Evolutionary conservation across 1,140 invertebrate species (phyloP), one percentile per base, ranked within the genome.

Genomic region (Sycophaga agraensis): DNA sequence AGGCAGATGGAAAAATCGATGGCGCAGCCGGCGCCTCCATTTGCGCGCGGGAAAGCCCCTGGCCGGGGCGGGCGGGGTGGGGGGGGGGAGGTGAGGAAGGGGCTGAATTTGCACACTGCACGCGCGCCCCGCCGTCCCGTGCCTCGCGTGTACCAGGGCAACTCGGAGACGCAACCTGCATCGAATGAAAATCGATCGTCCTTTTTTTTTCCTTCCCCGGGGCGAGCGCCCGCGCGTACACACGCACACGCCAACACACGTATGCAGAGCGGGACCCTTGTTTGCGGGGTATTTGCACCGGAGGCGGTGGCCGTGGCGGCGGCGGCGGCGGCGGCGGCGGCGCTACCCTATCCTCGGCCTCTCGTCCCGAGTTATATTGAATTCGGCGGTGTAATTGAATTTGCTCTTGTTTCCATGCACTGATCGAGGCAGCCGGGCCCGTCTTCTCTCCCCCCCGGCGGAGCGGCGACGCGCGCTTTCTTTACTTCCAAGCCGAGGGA

Each of bases 301-400:
- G 63, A 59, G 61, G 50, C 45, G 2, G 39, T 49, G 28, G 34
- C 17, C 7, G n/a, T 21, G 14, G 63, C 62, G 61, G 50, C 45
- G 2, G 39, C 49, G 28, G 34, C 17, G 62, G 63, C 62, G 61
- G 50, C 45, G 2, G 39, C 49, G 28, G 34, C 17, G 11, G n/a
- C 34, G 14, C 17, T 64, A 66, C 65, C 64, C 69, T 59, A 65
- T 62, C 65, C 60, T 43, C 43, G 50, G 61, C 51, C 64, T 64
- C 58, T 65, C 51, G 37, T 64, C 58, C 66, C 51, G 37, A 66
- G 68, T 63, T 66, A 70, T 72, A 70, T 70, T 67, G 70, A 72
- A 71, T 70, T 49, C 63, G 40, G 58, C 54, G 64, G 46, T 69
- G 68, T 74, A 73, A 74, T 74, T 74, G 73, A 72, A 73, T 72